Percentiles rank a stretch among this genome's conserved stretches.
Evolutionary conservation across 1,140 invertebrate genomes (phyloP).

Genomic region (Ostrea denselamellosa): DNA sequence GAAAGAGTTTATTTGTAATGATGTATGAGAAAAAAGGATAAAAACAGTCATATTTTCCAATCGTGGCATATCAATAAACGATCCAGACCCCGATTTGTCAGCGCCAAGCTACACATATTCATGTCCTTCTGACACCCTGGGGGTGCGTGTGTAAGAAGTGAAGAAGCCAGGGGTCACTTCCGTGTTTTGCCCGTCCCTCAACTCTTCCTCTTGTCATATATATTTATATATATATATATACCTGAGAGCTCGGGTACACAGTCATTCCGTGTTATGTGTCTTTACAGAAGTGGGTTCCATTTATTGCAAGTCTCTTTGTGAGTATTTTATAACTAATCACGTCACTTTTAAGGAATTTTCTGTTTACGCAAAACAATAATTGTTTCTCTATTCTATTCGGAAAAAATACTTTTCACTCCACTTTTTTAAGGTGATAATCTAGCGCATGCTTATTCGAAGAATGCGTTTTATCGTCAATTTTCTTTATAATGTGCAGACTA

Average conservation of each 20-base stretch:
- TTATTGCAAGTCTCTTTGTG: not conserved
- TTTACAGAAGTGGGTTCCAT: not conserved
- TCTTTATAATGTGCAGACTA: not conserved
- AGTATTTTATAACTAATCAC: not conserved
- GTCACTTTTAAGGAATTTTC: slow-evolving; percentile 5
- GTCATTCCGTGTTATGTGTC: not conserved
- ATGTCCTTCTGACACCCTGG: not conserved
- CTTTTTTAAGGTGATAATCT: not conserved
- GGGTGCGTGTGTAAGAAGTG: slow-evolving; percentile 34
- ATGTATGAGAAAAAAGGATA: not conserved
- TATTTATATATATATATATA: slow-evolving; percentile 28
- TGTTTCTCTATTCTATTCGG: not conserved
- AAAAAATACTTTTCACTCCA: not conserved
- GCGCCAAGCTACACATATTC: slow-evolving; percentile 9
- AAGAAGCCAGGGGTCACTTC: slow-evolving; percentile 33
- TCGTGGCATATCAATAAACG: not conserved
- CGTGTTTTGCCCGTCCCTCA: slow-evolving; percentile 16
- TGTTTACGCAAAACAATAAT: not conserved
- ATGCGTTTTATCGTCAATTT: slow-evolving; percentile 9
- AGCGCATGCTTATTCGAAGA: not conserved
- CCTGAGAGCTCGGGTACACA: not conserved
- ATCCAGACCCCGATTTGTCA: slow-evolving; percentile 8
- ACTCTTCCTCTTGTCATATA: not conserved
- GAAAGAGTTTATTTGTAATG: not conserved
- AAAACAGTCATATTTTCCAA: not conserved